Evolutionary conservation across 1,140 invertebrate genomes (phyloP).

Genomic region (Philopotamus ludificatus): DNA sequence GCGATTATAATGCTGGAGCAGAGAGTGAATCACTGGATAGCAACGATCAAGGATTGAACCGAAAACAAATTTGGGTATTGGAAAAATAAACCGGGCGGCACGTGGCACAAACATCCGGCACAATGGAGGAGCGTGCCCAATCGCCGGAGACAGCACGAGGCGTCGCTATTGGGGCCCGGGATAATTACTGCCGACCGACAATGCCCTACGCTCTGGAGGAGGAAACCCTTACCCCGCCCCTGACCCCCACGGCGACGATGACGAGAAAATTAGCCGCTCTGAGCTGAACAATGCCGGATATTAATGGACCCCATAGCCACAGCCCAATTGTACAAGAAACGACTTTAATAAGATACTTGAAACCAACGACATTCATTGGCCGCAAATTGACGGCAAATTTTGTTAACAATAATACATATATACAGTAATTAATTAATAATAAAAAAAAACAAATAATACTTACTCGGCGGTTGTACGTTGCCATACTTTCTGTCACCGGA

Average conservation of each 20-base stretch:
- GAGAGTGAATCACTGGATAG: neutral
- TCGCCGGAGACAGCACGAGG: neutral
- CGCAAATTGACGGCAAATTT: neutral
- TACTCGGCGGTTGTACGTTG: conserved; percentile 35
- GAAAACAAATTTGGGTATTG: conserved; percentile 9
- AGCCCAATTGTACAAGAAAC: neutral
- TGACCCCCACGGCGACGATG: neutral
- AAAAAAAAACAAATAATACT: conserved; percentile 5
- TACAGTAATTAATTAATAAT: too few species aligned
- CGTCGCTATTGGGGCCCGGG: neutral
- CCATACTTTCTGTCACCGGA: conserved; percentile 32
- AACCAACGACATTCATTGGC: neutral
- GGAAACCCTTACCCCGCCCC: neutral
- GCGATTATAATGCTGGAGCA: neutral
- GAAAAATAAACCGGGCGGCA: neutral
- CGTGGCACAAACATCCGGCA: conserved; percentile 12
- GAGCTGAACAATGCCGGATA: neutral
- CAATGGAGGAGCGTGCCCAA: conserved; percentile 9
- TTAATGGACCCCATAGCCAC: neutral
- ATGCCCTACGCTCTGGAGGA: neutral
- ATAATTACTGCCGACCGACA: neutral
- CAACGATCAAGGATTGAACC: neutral
- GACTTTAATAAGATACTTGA: neutral
- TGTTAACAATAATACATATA: too few species aligned
- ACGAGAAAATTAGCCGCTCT: conserved; percentile 1